A percentile compares a stretch with the other conserved stretches of the same genome.
Conservation (phyloP, 2,797 vertebrate species). For the Champsocephalus gunnari region DNA sequence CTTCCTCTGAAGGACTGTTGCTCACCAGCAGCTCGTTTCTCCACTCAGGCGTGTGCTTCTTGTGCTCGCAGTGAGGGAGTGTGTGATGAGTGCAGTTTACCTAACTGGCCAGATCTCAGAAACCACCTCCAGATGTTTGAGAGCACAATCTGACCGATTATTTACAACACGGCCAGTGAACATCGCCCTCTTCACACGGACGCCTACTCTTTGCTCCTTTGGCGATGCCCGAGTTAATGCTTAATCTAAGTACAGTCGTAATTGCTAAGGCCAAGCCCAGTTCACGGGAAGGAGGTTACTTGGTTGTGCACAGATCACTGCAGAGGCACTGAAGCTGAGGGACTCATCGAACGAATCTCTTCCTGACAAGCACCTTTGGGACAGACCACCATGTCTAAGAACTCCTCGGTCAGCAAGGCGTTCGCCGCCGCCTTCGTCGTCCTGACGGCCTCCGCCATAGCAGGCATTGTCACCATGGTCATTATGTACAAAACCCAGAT, state of each 20-base stretch:
- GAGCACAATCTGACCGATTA: conserved; percentile 59
- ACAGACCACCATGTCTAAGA: conserved; percentile 83
- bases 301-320: conserved; percentile 37
- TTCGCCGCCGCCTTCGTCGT: conserved; percentile 77
- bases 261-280: conserved; percentile 60
- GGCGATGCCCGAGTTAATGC: conserved; percentile 76
- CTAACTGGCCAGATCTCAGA: conserved; percentile 60
- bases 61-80: conserved; percentile 28
- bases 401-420: conserved; percentile 82
- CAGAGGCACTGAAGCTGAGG: conserved; percentile 24
- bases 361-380: conserved; percentile 13
- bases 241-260: conserved; percentile 71
- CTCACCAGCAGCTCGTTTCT: conserved; percentile 1
- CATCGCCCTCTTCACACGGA: conserved; percentile 53
- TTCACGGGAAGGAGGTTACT: conserved; percentile 70
- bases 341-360: conserved; percentile 34
- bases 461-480: conserved; percentile 84
- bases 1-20: conserved; percentile 6
- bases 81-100: conserved; percentile 47
- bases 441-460: conserved; percentile 76
- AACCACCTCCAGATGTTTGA: conserved; percentile 79
- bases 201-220: conserved; percentile 66
- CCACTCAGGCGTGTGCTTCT: conserved; percentile 5
- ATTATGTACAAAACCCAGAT: conserved; percentile 81
- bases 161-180: conserved; percentile 50